phyloP scores from a whole-genome alignment of 1,140 invertebrate genomes.

The Drosophila ohnishii region DNA sequence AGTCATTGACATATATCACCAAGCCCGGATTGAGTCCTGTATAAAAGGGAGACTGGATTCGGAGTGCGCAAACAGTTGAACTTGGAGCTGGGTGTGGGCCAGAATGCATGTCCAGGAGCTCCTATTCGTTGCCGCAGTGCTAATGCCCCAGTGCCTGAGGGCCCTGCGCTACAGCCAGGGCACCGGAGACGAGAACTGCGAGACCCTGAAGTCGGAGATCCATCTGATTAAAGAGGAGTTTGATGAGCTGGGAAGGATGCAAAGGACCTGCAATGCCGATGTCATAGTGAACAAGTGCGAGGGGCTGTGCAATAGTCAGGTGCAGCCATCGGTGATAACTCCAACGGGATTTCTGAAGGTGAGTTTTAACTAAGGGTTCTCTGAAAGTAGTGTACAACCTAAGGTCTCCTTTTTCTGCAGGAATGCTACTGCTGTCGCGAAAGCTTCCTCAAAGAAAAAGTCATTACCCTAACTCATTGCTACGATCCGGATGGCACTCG shows the following conservation, averaged over 20 bases:
- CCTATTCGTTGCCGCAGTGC: slow-evolving; percentile 52
- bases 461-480: slow-evolving; percentile 92
- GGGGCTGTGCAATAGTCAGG: slow-evolving; percentile 94
- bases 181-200: slow-evolving; percentile 87
- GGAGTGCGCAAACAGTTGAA: slow-evolving; percentile 44
- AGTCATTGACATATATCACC: slow-evolving; percentile 58
- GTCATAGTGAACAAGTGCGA: slow-evolving; percentile 94
- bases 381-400: neutral
- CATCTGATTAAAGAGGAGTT: slow-evolving; percentile 94
- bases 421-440: slow-evolving; percentile 96
- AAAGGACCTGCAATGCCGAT: slow-evolving; percentile 93
- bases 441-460: slow-evolving; percentile 90
- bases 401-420: slow-evolving; percentile 83
- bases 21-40: slow-evolving; percentile 47
- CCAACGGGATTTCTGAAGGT: slow-evolving; percentile 95
- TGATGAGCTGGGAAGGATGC: slow-evolving; percentile 90
- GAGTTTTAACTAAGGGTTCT: slow-evolving; percentile 28
- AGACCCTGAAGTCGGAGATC: slow-evolving; percentile 91
- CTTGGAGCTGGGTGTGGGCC: slow-evolving; percentile 21
- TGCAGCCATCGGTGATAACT: slow-evolving; percentile 93
- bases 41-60: slow-evolving; percentile 47
- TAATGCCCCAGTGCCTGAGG: slow-evolving; percentile 58
- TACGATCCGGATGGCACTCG: slow-evolving; percentile 93
- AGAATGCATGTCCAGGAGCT: slow-evolving; percentile 70
- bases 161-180: slow-evolving; percentile 78